phyloP scores from a whole-genome alignment of 2,113 vertebrate genomes.

The Ceuthmochares aereus region DNA sequence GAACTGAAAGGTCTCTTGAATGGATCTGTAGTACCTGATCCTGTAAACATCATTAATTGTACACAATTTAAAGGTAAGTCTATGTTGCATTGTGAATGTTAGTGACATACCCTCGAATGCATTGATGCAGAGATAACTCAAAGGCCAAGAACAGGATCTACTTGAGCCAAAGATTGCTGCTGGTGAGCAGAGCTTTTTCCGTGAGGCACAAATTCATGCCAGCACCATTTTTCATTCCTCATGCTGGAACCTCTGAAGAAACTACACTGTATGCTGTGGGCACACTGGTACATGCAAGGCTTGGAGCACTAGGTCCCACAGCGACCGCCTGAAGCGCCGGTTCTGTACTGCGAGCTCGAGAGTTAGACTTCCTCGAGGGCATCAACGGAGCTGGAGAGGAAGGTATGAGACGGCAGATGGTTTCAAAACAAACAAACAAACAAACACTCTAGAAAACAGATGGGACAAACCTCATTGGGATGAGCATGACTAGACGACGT shows the following conservation, averaged over 20 bases:
- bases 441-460: conserved; percentile 6
- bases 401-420: not conserved
- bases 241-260: not conserved
- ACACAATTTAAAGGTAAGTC: not conserved
- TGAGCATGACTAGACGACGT: not conserved
- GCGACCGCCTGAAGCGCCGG: not conserved
- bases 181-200: not conserved
- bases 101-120: not conserved
- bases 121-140: not conserved
- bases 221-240: not conserved
- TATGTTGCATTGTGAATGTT: not conserved
- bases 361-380: not conserved
- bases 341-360: not conserved
- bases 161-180: not conserved
- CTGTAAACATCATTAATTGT: not conserved
- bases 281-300: not conserved
- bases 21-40: not conserved
- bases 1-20: not conserved
- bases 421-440: conserved; percentile 3
- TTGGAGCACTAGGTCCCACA: not conserved
- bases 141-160: not conserved
- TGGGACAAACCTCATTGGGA: not conserved
- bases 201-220: not conserved
- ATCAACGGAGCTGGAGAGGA: not conserved
- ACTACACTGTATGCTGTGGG: not conserved